Percentiles rank a stretch among this genome's conserved stretches.
These are phyloP conservation scores for Tokudaia muenninki DNA, from an alignment of 2,797 vertebrate genomes.

Conservation along the genomic window DNA sequence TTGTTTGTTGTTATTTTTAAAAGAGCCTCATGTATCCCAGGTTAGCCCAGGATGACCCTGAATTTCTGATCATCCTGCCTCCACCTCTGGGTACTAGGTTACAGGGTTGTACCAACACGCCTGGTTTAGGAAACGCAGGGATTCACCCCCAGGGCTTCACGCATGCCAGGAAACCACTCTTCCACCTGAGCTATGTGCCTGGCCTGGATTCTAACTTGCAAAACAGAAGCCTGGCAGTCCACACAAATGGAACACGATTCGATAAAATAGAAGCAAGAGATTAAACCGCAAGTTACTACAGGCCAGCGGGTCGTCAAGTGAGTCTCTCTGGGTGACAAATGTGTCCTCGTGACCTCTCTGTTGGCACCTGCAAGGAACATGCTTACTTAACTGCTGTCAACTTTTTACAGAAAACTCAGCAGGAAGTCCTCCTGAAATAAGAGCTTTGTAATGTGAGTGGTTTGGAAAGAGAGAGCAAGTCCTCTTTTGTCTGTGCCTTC, in stretches of 20 bases:
- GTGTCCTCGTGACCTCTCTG: neutral
- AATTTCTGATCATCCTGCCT: neutral
- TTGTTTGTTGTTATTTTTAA: neutral
- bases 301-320: neutral
- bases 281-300: conserved; percentile 12
- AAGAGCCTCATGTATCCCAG: neutral
- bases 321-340: conserved; percentile 30
- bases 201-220: neutral
- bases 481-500: conserved; percentile 24
- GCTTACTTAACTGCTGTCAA: conserved; percentile 51
- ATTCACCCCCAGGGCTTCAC: neutral
- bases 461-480: neutral
- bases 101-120: neutral
- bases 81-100: neutral
- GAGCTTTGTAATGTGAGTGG: neutral
- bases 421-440: conserved; percentile 62
- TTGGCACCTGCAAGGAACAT: conserved; percentile 61
- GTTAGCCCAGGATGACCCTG: neutral
- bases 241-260: neutral
- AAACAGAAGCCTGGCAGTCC: neutral
- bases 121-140: neutral
- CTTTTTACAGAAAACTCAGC: neutral
- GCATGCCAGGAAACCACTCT: neutral
- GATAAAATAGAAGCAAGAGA: conserved; percentile 49
- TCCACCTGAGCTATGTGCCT: neutral